phyloP scores from a whole-genome alignment of 2,113 vertebrate genomes.

The Hymenochirus boettgeri region DNA sequence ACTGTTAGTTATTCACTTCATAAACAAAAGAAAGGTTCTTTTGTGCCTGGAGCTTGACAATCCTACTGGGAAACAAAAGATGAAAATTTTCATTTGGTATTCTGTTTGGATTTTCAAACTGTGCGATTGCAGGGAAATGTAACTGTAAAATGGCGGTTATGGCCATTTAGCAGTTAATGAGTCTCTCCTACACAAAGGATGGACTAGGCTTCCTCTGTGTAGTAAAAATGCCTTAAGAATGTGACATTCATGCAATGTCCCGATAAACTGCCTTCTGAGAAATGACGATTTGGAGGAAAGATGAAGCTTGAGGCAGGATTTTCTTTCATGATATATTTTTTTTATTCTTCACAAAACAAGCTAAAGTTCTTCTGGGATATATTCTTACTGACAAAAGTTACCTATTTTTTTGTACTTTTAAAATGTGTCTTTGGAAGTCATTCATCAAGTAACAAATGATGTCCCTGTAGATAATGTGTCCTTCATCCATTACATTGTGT shows the following conservation, averaged over 20 bases:
- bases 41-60: constrained; percentile 48
- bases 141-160: constrained; percentile 19
- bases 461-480: constrained; percentile 24
- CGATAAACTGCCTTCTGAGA: constrained; percentile 51
- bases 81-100: constrained; percentile 40
- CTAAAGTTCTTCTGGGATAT: constrained; percentile 19
- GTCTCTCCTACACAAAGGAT: constrained; percentile 44
- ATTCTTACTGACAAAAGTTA: constrained; percentile 1
- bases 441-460: constrained; percentile 25
- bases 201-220: constrained; percentile 41
- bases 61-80: constrained; percentile 39
- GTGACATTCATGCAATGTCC: constrained; percentile 53
- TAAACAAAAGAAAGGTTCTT: constrained; percentile 51
- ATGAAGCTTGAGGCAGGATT: constrained; percentile 60
- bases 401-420: constrained; percentile 20
- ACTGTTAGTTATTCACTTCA: constrained; percentile 51
- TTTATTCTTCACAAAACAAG: constrained; percentile 45
- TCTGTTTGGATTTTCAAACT: constrained; percentile 45
- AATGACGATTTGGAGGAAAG: constrained; percentile 62
- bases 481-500: constrained; percentile 24
- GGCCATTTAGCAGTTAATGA: constrained; percentile 50
- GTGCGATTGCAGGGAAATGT: constrained; percentile 34
- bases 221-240: constrained; percentile 50
- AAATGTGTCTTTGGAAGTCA: constrained; percentile 14
- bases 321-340: constrained; percentile 52